phyloP scores from a whole-genome alignment of 2,113 vertebrate genomes.

The Corynorhinus townsendii region DNA sequence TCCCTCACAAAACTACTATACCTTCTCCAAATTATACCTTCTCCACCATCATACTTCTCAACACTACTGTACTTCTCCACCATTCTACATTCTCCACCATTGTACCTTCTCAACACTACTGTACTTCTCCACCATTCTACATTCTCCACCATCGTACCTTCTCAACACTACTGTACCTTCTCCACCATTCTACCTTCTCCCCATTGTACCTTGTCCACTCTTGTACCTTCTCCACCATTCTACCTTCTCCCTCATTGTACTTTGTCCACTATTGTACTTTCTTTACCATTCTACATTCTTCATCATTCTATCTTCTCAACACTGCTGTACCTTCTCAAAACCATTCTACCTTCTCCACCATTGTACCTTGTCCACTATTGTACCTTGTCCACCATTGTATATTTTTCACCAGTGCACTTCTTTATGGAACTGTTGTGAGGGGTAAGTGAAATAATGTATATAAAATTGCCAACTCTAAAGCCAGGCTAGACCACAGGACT shows the following conservation, averaged over 20 bases:
- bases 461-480: neutral
- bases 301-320: neutral
- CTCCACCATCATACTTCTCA: too few relatives aligned
- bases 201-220: too few relatives aligned
- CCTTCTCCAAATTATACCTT: neutral
- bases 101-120: neutral
- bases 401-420: neutral
- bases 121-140: too few relatives aligned
- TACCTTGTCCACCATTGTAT: too few relatives aligned
- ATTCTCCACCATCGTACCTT: neutral
- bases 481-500: neutral
- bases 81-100: neutral
- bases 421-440: too few relatives aligned
- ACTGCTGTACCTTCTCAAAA: neutral
- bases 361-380: rapidly evolving
- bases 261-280: neutral
- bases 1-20: neutral
- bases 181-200: neutral
- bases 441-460: neutral
- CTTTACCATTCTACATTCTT: too few relatives aligned
- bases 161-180: neutral
- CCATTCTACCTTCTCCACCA: neutral
- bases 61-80: too few relatives aligned
- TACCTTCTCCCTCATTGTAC: rapidly evolving
- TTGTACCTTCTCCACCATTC: neutral